Evolutionary conservation across 1,140 invertebrate genomes (phyloP).

Genomic region (Calephelis nemesis): DNA sequence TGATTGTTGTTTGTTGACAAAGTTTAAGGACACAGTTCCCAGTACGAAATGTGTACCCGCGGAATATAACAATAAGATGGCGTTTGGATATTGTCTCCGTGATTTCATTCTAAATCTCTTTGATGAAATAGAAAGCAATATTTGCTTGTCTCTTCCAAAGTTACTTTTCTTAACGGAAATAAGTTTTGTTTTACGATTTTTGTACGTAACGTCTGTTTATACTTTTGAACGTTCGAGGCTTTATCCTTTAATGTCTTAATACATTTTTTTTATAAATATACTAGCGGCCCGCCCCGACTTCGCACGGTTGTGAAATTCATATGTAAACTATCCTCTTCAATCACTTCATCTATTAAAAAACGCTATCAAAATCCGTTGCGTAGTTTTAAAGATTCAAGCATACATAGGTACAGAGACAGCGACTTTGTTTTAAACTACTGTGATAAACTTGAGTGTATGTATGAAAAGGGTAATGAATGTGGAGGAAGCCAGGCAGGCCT

Average conservation of each 20-base stretch:
- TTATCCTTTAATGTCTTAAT: not conserved
- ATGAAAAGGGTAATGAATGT: too few relatives aligned
- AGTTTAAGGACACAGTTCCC: slow-evolving; percentile 40
- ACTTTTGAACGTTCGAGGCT: not conserved
- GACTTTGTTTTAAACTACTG: too few relatives aligned
- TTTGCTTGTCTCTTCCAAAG: slow-evolving; percentile 8
- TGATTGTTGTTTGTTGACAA: slow-evolving; percentile 45
- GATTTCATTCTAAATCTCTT: slow-evolving; percentile 17
- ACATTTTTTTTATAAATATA: too few relatives aligned
- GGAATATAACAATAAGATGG: not conserved
- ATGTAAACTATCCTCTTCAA: too few relatives aligned
- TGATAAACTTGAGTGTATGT: too few relatives aligned
- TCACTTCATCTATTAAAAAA: too few relatives aligned
- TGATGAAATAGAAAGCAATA: slow-evolving; percentile 9
- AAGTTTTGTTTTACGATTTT: slow-evolving; percentile 11
- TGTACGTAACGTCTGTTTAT: not conserved
- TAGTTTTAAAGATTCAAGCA: too few relatives aligned
- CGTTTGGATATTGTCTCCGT: slow-evolving; percentile 13
- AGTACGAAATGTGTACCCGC: slow-evolving; percentile 34
- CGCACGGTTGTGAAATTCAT: too few relatives aligned
- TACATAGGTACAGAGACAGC: too few relatives aligned
- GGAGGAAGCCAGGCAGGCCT: too few relatives aligned
- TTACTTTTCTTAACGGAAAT: slow-evolving; percentile 2
- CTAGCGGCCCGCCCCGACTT: too few relatives aligned
- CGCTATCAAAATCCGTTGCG: too few relatives aligned